These are phyloP conservation scores for Arnoldichthys spilopterus DNA, from an alignment of 2,797 vertebrate genomes.

Conservation along the genomic window DNA sequence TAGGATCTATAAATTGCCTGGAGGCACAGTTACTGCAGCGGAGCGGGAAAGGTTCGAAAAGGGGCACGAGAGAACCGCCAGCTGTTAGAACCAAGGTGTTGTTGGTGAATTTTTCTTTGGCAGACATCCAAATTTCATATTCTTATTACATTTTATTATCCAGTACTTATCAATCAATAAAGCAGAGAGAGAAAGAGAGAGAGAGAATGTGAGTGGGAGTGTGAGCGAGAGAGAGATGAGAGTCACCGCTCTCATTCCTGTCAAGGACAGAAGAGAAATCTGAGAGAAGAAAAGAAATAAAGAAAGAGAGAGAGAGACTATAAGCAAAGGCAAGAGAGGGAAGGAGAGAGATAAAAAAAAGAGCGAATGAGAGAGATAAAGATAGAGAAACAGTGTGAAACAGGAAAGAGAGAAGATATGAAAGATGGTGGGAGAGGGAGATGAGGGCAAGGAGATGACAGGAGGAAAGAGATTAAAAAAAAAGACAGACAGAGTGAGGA, in stretches of 20 bases:
- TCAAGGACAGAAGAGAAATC: no score
- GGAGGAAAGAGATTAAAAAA: background rate
- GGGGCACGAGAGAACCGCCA: slow-evolving; percentile 14
- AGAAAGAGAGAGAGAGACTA: no score
- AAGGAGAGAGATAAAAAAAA: background rate
- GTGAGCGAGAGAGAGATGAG: background rate
- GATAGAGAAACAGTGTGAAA: no score
- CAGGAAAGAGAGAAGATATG: background rate
- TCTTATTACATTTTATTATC: slow-evolving; percentile 29
- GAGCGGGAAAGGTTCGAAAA: slow-evolving; percentile 22
- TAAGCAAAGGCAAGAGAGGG: background rate
- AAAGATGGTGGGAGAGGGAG: background rate
- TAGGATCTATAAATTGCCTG: slow-evolving; percentile 33
- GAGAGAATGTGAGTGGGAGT: no score
- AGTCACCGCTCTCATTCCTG: no score
- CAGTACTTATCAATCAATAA: slow-evolving; percentile 38
- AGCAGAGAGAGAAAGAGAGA: background rate
- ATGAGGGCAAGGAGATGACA: no score
- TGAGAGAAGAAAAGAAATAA: no score
- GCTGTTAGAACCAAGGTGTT: slow-evolving; percentile 2
- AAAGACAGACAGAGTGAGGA: background rate
- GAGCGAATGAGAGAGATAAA: background rate
- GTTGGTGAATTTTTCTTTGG: slow-evolving; percentile 29
- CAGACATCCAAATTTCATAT: slow-evolving; percentile 29
- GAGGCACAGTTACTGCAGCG: slow-evolving; percentile 14